Evolutionary conservation across 2,888 invertebrate genomes (phyloP).

Genomic region (Orthonychiurus folsomi): DNA sequence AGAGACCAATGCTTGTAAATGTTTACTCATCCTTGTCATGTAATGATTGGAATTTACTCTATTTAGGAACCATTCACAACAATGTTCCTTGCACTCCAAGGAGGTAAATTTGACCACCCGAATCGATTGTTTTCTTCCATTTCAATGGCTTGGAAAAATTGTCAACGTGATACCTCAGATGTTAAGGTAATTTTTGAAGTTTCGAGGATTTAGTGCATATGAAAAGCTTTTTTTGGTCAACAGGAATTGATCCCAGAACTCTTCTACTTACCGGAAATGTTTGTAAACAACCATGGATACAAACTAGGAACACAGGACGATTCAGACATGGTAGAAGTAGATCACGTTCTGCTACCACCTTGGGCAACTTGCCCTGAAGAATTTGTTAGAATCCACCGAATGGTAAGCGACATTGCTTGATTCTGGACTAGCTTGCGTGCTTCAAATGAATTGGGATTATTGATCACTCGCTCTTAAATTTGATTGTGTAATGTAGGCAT

Average conservation of each 20-base stretch:
- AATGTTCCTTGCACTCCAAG: constrained; percentile 95
- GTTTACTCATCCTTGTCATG: too few species aligned
- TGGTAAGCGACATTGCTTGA: constrained; percentile 52
- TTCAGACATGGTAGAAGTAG: constrained; percentile 53
- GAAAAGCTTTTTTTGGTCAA: constrained; percentile 18
- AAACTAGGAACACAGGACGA: constrained; percentile 83
- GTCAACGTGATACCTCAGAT: constrained; percentile 96
- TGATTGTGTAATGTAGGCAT: constrained; percentile 53
- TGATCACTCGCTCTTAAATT: too few species aligned
- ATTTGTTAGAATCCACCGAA: constrained; percentile 92
- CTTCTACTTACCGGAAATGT: constrained; percentile 98
- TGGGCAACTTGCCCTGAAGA: constrained; percentile 98
- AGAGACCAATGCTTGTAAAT: too few species aligned
- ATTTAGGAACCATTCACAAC: constrained; percentile 97
- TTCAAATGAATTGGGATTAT: too few species aligned
- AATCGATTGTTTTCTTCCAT: constrained; percentile 93
- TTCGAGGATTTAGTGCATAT: background rate
- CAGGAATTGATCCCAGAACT: constrained; percentile 96
- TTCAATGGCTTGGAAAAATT: constrained; percentile 94
- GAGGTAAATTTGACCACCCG: constrained; percentile 98
- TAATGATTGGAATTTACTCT: too few species aligned
- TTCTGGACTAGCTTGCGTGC: too few species aligned
- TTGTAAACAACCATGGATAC: constrained; percentile 78
- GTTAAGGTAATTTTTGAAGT: constrained; percentile 64
- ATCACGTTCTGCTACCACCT: constrained; percentile 84